A percentile compares a stretch with the other conserved stretches of the same genome.
These are phyloP conservation scores for Phoxinus phoxinus DNA, from an alignment of 2,113 vertebrate genomes.

Conservation along the genomic window DNA sequence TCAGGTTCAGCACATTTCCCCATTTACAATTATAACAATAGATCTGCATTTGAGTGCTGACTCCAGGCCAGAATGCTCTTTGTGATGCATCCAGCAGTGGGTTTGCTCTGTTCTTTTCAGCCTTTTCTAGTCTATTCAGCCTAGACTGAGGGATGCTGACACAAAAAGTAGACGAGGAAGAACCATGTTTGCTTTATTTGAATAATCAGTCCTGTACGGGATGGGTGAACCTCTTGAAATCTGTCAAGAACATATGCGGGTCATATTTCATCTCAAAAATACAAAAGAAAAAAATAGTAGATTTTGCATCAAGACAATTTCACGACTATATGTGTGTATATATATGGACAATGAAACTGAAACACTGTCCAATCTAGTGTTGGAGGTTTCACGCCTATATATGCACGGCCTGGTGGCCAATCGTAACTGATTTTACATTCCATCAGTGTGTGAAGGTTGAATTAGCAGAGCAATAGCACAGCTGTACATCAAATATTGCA, in stretches of 20 bases:
- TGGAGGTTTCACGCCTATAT: too few species aligned
- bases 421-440: too few species aligned
- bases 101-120: conserved; percentile 2
- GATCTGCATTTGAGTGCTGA: not conserved
- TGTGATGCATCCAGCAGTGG: not conserved
- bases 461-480: too few species aligned
- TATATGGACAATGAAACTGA: too few species aligned
- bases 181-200: not conserved
- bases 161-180: not conserved
- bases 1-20: conserved; percentile 36
- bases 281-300: too few species aligned
- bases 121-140: conserved; percentile 7
- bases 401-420: too few species aligned
- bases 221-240: not conserved
- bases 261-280: not conserved
- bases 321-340: too few species aligned
- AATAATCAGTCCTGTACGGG: not conserved
- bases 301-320: not conserved
- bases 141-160: not conserved
- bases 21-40: conserved; percentile 26
- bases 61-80: conserved; percentile 16
- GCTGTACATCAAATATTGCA: too few species aligned
- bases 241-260: not conserved
- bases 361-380: too few species aligned
- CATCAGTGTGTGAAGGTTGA: too few species aligned